phyloP scores from a whole-genome alignment of 2,113 vertebrate genomes.

The Chroicocephalus ridibundus region DNA sequence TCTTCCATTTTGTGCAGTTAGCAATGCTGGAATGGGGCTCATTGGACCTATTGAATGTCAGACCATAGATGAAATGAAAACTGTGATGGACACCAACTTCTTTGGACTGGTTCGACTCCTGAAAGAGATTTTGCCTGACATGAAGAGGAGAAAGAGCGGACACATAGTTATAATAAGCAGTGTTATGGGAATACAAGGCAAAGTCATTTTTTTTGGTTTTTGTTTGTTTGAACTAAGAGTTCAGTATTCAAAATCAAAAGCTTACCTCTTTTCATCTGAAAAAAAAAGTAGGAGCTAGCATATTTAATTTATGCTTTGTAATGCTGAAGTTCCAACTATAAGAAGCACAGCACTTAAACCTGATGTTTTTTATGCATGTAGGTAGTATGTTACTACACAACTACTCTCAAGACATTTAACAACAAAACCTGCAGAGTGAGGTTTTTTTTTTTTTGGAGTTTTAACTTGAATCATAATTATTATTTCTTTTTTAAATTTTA shows the following conservation, averaged over 20 bases:
- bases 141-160: constrained; percentile 85
- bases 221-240: background rate
- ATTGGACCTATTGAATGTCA: constrained; percentile 88
- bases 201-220: background rate
- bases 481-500: rapidly evolving
- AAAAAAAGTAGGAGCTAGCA: background rate
- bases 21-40: constrained; percentile 86
- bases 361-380: background rate
- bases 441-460: background rate
- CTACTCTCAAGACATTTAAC: background rate
- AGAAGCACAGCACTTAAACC: background rate
- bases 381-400: background rate
- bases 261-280: background rate
- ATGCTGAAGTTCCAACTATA: background rate
- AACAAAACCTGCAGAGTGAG: background rate
- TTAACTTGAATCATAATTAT: background rate
- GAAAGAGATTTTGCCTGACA: constrained; percentile 85
- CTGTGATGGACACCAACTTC: constrained; percentile 89
- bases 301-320: background rate
- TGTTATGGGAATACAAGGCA: constrained; percentile 89
- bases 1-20: constrained; percentile 72
- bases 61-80: constrained; percentile 84
- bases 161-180: constrained; percentile 88
- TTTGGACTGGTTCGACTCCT: constrained; percentile 84
- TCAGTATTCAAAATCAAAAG: background rate